Conservation (phyloP, 92 coral and sea anemone species). For the Heteractis magnifica region DNA sequence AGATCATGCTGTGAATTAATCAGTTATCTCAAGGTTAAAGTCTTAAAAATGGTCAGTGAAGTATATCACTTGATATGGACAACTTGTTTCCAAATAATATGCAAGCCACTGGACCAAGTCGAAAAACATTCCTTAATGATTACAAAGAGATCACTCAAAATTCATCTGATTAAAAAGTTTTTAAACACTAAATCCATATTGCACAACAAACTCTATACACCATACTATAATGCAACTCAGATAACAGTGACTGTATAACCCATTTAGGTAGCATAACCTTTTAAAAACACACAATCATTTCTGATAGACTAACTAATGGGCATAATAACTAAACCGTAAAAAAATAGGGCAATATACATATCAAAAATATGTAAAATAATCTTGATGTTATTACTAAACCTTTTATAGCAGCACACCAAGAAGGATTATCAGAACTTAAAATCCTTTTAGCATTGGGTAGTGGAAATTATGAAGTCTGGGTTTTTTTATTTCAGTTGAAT, state of each 20-base stretch:
- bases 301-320: not conserved
- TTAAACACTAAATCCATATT: not conserved
- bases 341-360: not conserved
- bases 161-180: not conserved
- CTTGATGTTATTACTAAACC: not conserved
- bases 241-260: too few relatives aligned
- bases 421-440: not conserved
- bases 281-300: not conserved
- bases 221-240: too few relatives aligned
- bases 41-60: slow-evolving; percentile 1
- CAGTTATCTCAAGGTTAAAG: slow-evolving; percentile 2
- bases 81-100: not conserved
- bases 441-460: not conserved
- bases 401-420: not conserved
- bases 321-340: not conserved
- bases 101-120: not conserved
- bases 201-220: too few relatives aligned
- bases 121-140: not conserved
- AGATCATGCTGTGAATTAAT: not conserved
- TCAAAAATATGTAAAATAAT: not conserved
- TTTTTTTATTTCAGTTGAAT: not conserved
- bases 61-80: not conserved
- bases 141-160: not conserved
- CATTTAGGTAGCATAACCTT: not conserved
- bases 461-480: not conserved